A percentile compares a stretch with the other conserved stretches of the same genome.
Evolutionary conservation across 2,888 invertebrate genomes (phyloP).

Genomic region (Chaitophorus viminalis): DNA sequence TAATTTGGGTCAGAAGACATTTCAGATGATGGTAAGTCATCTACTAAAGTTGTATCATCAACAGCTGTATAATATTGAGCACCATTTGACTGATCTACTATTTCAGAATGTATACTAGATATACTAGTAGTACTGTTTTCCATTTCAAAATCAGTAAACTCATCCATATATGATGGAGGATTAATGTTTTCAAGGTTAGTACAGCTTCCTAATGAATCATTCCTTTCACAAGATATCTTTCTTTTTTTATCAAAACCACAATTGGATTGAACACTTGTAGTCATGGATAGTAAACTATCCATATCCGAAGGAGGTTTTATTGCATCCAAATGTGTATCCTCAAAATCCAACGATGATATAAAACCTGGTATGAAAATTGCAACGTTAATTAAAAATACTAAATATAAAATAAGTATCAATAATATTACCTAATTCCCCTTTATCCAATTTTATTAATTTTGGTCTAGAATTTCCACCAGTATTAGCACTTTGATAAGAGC

Average conservation of each 20-base stretch:
- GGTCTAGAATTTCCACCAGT: conserved; percentile 39
- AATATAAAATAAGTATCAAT: background rate
- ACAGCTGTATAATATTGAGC: conserved; percentile 64
- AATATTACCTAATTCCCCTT: conserved; percentile 52
- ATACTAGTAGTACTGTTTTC: conserved; percentile 86
- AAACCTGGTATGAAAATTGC: conserved; percentile 62
- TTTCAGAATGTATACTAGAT: conserved; percentile 84
- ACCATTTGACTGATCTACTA: conserved; percentile 67
- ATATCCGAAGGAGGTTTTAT: conserved; percentile 86
- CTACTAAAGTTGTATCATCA: conserved; percentile 67
- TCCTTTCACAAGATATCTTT: conserved; percentile 61
- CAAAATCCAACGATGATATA: conserved; percentile 65
- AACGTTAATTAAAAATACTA: background rate
- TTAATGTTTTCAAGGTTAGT: conserved; percentile 82
- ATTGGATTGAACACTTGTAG: conserved; percentile 62
- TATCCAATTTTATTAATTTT: conserved; percentile 52
- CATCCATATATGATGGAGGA: conserved; percentile 84
- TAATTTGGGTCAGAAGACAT: conserved; percentile 66
- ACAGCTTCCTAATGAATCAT: conserved; percentile 59
- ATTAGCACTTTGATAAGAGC: conserved; percentile 48
- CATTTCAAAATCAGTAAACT: conserved; percentile 73
- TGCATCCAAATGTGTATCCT: conserved; percentile 72
- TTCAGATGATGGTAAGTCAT: conserved; percentile 65
- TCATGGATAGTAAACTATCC: conserved; percentile 69
- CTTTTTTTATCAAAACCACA: conserved; percentile 62